Base-by-base conservation (phyloP, 2,797 vertebrate genomes). In the Cercopithecus neglectus region DNA sequence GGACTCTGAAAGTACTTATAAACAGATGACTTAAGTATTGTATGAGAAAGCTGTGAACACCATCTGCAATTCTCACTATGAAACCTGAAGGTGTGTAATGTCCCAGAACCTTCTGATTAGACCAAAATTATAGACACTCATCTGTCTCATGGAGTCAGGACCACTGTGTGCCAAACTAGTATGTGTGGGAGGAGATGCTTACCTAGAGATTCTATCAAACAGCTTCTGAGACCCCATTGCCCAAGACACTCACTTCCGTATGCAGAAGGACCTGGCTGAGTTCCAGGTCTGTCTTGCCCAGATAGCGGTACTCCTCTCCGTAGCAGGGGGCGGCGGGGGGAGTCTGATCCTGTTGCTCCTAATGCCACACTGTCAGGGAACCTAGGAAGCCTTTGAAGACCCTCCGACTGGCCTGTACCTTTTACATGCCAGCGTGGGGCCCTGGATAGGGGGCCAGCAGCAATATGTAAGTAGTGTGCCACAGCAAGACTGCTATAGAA, bases 391-490 rank as follows among this genome's bases (percentile, higher is more conserved):
- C 8, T 12, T 46, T 36, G 16, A n/a, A 26, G 57, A 55, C 10
- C 24, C 10, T 19, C 24, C 36, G 1, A 39, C 13, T 36, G 13
- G 13, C 19, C 53, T 44, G 16, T 44, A 46, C 19, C 16, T 36
- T 53, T 39, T 21, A 33, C 26, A 67, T 1, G 41, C 44, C 1
- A 19, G 13, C 24, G 14, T 10, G 12, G 55, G 67, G 46, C 55
- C 46, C 9, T 21, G 12, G 4, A 86, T 30, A n/a, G 0, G 0
- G 21, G 19, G 24, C 33, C 41, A 33, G 10, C 6, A 26, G 10
- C 67, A 67, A 4, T 44, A 2, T 8, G 33, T 33, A 30, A 12
- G 46, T 5, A 1, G 12, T 26, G 13, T 50, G 44, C 30, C 46
- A 16, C 5, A 13, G 13, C 13, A 26, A 46, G 28, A 46, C 41